A percentile compares a stretch with the other conserved stretches of the same genome.
These are phyloP conservation scores for Keiferia lycopersicella DNA, from an alignment of 2,888 invertebrate genomes.

Conservation along the genomic window DNA sequence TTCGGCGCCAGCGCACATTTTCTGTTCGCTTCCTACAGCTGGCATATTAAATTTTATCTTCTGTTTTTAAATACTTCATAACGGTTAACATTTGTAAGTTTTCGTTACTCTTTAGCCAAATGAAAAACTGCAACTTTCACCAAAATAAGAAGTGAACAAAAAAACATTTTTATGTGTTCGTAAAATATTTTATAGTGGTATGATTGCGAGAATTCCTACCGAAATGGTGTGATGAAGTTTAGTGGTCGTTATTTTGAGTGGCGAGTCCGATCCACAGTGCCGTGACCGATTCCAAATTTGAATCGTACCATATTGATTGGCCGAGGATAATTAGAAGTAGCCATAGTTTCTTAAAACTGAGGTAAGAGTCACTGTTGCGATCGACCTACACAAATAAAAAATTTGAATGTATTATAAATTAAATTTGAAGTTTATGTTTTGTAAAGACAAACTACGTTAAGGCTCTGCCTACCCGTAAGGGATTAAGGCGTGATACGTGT, in stretches of 20 bases:
- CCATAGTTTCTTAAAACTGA: constrained; percentile 53
- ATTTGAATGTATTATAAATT: neutral
- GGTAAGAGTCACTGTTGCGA: constrained; percentile 24
- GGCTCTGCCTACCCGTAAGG: too few species aligned
- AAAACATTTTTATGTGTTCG: constrained; percentile 53
- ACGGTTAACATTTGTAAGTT: neutral
- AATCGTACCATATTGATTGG: constrained; percentile 63
- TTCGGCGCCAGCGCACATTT: constrained; percentile 70
- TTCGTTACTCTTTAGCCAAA: constrained; percentile 27
- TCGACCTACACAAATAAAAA: neutral
- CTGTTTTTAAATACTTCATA: constrained; percentile 17
- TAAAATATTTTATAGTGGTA: constrained; percentile 61
- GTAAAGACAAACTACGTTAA: too few species aligned
- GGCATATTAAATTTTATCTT: constrained; percentile 3
- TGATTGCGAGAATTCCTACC: constrained; percentile 73
- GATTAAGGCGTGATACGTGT: too few species aligned
- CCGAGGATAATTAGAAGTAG: constrained; percentile 72
- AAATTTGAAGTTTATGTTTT: neutral
- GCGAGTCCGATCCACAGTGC: constrained; percentile 64
- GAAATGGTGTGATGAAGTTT: constrained; percentile 76
- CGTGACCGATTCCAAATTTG: constrained; percentile 65
- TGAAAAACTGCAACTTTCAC: constrained; percentile 58
- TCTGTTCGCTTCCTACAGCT: constrained; percentile 55
- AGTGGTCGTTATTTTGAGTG: constrained; percentile 71
- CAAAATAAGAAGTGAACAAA: constrained; percentile 44